Base-by-base conservation (phyloP, 2,797 vertebrate genomes). In the Gymnoscopelus braueri region DNA sequence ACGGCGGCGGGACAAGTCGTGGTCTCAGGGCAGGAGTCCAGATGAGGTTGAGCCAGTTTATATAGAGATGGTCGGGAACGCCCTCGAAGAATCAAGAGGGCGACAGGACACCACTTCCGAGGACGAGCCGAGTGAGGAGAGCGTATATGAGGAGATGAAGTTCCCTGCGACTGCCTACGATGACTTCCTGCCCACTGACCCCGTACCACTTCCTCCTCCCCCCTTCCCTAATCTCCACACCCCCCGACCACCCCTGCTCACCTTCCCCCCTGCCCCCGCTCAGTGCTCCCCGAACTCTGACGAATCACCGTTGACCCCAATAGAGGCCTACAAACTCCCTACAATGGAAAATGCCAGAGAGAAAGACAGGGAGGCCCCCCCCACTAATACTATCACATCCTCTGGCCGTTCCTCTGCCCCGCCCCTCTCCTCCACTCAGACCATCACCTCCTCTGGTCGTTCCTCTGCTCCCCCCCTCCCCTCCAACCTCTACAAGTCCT, bases 61-160 rank as follows among this genome's bases (percentile, higher is more conserved):
- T 86, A 98, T 98, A 10, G 97, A 99, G 93, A 99, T 99, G 98
- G 96, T 98, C 78, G 97, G 96, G 32, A 97, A 98, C 87, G 95
- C 97, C 71, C 89, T 96, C 72, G 90, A 93, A 64, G 96, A 97
- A 86, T 94, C 97, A 69, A 92, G 94, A 77, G 93, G 91, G 4
- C 76, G 63, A 44, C 94, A 95, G 0, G 87, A 92, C 1, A 19
- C 48, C n/a, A 7, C 3, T 0, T 24, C 2, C 35, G 96, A 97
- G 10, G 95, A 96, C 3, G 96, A 98, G 82, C 96, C 95, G 92
- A 95, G 91, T 0, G 98, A 99, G 90, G 94, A 96, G 0, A 44
- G 39, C 39, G 97, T 99, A 50, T 99, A 99, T 0, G 98, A 99
- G 83, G 98, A 99, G 88, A 99, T 99, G 98, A 98, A 98, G 70